Conservation (phyloP, 2,888 invertebrate species). For the Metellina segmentata region DNA sequence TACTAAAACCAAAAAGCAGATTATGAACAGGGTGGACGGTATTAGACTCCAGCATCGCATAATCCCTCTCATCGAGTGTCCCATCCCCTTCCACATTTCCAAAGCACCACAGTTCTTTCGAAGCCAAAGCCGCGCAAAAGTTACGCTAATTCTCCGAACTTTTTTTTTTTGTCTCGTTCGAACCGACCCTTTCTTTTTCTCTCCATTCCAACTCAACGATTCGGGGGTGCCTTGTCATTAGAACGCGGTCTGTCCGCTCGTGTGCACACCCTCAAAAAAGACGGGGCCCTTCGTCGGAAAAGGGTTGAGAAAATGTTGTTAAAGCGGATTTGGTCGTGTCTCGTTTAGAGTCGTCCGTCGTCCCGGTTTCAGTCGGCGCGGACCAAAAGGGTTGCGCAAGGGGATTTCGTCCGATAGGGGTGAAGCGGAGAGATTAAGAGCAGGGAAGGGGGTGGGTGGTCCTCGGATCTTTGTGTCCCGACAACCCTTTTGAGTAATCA, state of each 20-base stretch:
- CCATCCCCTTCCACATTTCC: background rate
- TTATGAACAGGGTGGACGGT: background rate
- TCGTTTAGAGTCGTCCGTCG: background rate
- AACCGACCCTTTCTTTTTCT: background rate
- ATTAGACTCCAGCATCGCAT: background rate
- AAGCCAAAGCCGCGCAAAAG: too few relatives aligned
- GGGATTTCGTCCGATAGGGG: constrained; percentile 18
- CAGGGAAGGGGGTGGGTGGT: constrained; percentile 16
- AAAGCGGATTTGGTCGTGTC: constrained; percentile 45
- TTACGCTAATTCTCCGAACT: background rate
- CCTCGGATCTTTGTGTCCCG: background rate
- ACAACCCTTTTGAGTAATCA: constrained; percentile 51
- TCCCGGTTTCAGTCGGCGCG: too few relatives aligned
- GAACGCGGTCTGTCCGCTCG: constrained; percentile 48
- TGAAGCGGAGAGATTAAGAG: constrained; percentile 16
- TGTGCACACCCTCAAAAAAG: constrained; percentile 55
- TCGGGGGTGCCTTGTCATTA: constrained; percentile 38
- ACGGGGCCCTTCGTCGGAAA: background rate
- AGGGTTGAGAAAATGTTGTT: constrained; percentile 41
- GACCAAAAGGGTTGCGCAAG: constrained; percentile 41
- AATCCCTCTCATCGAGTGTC: background rate
- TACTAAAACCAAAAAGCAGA: background rate
- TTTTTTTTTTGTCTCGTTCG: background rate
- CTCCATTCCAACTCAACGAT: constrained; percentile 31
- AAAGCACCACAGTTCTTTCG: background rate